These are phyloP conservation scores for Chloroceryle amazona DNA, from an alignment of 2,797 vertebrate genomes.

Conservation along the genomic window DNA sequence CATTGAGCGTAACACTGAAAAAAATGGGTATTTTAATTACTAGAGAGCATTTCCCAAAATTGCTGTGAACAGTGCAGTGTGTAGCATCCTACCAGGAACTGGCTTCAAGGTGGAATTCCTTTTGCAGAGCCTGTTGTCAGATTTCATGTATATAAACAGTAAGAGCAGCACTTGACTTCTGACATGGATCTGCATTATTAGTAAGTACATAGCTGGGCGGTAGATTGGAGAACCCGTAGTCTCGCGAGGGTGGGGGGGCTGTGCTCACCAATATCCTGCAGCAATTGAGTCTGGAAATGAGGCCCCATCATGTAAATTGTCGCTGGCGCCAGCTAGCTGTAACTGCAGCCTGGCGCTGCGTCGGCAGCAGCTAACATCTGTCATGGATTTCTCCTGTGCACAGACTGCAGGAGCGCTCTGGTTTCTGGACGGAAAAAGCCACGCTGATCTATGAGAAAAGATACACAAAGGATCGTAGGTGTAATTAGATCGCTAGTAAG, in stretches of 20 bases:
- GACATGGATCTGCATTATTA: slow-evolving; percentile 23
- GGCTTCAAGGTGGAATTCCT: background rate
- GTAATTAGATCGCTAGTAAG: background rate
- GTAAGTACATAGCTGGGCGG: slow-evolving; percentile 11
- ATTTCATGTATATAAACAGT: background rate
- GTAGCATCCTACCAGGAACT: background rate
- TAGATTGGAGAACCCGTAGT: slow-evolving; percentile 68
- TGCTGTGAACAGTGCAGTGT: background rate
- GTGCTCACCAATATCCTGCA: slow-evolving; percentile 44
- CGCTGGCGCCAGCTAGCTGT: slow-evolving; percentile 76
- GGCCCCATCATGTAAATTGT: slow-evolving; percentile 78
- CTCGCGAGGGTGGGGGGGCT: background rate
- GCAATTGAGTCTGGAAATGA: slow-evolving; percentile 60
- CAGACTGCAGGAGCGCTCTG: slow-evolving; percentile 37
- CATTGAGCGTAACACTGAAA: background rate
- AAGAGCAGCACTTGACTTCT: background rate
- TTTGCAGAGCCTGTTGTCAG: rapidly evolving
- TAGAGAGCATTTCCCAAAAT: background rate
- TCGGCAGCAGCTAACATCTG: slow-evolving; percentile 70
- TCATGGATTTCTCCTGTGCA: slow-evolving; percentile 65
- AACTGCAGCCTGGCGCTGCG: slow-evolving; percentile 70
- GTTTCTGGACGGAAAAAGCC: slow-evolving; percentile 20
- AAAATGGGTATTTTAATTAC: background rate
- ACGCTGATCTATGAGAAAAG: background rate
- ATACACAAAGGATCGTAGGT: background rate